These are phyloP conservation scores for Pongo abelii DNA, from an alignment of 2,113 vertebrate genomes.

Conservation along the genomic window DNA sequence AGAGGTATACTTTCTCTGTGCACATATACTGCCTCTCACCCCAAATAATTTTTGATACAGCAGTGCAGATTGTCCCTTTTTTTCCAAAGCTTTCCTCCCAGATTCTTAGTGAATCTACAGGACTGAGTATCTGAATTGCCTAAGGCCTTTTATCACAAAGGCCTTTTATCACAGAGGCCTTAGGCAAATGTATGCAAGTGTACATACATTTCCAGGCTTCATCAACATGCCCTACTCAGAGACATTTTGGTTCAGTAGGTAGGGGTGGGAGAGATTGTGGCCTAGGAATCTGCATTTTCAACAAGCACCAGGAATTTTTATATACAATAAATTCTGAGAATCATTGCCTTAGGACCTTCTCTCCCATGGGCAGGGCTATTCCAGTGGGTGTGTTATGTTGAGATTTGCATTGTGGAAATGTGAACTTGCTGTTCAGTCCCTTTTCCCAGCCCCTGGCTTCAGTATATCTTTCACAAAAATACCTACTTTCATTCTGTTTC, in stretches of 20 bases:
- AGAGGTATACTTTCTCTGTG: not conserved
- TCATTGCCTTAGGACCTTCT: not conserved
- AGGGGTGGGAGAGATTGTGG: not conserved
- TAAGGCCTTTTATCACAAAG: not conserved
- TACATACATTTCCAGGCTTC: not conserved
- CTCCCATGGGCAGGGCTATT: not conserved
- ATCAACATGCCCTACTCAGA: not conserved
- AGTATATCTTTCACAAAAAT: not conserved
- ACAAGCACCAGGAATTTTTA: not conserved
- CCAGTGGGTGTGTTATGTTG: not conserved
- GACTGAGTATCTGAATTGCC: not conserved
- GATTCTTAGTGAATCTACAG: not conserved
- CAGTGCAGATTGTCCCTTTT: not conserved
- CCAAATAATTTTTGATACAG: not conserved
- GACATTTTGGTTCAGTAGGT: not conserved
- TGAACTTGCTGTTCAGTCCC: not conserved
- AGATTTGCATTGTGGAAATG: not conserved
- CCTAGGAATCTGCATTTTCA: constrained; percentile 19
- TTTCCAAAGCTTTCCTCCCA: not conserved
- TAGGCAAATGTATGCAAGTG: too few relatives aligned
- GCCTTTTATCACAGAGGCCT: too few relatives aligned
- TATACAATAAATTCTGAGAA: not conserved
- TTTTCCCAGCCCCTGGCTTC: not conserved
- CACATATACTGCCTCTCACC: not conserved
- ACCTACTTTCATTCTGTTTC: not conserved